Evolutionary conservation across 2,113 vertebrate species (phyloP), one percentile per base, ranked within the genome.

Genomic region (Brevimyrus niger): DNA sequence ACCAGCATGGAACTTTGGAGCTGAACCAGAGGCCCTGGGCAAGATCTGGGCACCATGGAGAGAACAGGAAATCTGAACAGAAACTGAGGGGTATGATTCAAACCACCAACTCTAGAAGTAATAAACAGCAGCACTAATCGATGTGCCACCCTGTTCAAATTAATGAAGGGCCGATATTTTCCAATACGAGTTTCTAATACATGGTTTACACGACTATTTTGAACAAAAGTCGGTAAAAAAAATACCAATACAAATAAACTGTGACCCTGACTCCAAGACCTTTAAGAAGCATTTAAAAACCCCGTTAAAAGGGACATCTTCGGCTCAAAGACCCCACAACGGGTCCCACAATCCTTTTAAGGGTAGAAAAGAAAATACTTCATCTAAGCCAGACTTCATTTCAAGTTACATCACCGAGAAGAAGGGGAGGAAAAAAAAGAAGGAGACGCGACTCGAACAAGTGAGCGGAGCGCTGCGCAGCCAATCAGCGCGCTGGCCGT

Each of bases 401-500:
- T 42, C 58, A 69, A 17, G 88, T 88, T 80, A 88, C 88, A 88
- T 88, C 88, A 82, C 17, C 61, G 4, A 38, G 69, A 15, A 76
- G 69, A 38, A 38, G 31, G 73, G 73, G 73, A 11, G 23, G n/a
- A 17, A 9, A 42, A 38, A 38, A 15, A 80, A 50, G 87, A 88
- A 38, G 23, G 13, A 50, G 44, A 48, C 83, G 44, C 65, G 5
- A 46, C 46, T 76, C 88, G 31, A 47, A 42, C 88, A 53, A 88
- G 53, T 35, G 85, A 87, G 48, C 84, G 42, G 84, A 47, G 23
- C 23, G 84, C 11, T 17, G n/a, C 83, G 88, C 92, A 95, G 93
- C 95, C 95, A 96, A 95, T 96, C 95, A 95, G 93, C 83, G 91
- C 69, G 31, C 91, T 90, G 90, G 91, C 92, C 92, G 93, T 94